These are phyloP conservation scores for Cosmopolites sordidus DNA, from an alignment of 2,888 invertebrate species.

Conservation along the genomic window DNA sequence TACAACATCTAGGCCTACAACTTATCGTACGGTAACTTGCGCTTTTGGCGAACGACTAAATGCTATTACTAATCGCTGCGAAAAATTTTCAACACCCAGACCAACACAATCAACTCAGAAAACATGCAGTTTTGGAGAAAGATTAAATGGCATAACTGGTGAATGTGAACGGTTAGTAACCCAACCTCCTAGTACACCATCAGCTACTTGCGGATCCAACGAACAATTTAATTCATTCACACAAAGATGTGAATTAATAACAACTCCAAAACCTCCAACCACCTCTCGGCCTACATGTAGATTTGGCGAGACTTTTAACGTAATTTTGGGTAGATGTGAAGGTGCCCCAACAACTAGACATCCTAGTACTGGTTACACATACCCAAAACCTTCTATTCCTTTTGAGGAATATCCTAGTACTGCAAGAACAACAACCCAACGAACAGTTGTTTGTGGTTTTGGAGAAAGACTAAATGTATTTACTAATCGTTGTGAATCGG, in stretches of 20 bases:
- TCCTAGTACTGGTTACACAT: slow-evolving; percentile 17
- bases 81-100: slow-evolving; percentile 9
- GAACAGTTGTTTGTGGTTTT: slow-evolving; percentile 1
- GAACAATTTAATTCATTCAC: slow-evolving; percentile 11
- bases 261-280: not conserved
- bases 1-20: slow-evolving; percentile 2
- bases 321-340: slow-evolving; percentile 6
- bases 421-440: not conserved
- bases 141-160: slow-evolving; percentile 3
- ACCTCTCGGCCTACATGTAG: slow-evolving; percentile 3
- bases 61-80: slow-evolving; percentile 34
- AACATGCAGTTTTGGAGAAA: slow-evolving; percentile 12
- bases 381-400: slow-evolving; percentile 15
- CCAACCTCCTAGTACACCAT: not conserved
- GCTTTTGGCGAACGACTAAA: slow-evolving; percentile 38
- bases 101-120: slow-evolving; percentile 14
- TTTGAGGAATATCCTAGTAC: slow-evolving; percentile 10
- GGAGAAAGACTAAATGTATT: slow-evolving; percentile 12
- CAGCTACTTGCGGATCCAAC: slow-evolving; percentile 3
- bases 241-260: slow-evolving; percentile 7
- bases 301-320: slow-evolving; percentile 10
- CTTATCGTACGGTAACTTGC: slow-evolving; percentile 29
- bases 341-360: slow-evolving; percentile 5
- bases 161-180: slow-evolving; percentile 3
- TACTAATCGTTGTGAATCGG: slow-evolving; percentile 11